A percentile compares a stretch with the other conserved stretches of the same genome.
Evolutionary conservation across 1,140 invertebrate genomes (phyloP).

Genomic region (Probaryconus sp.): DNA sequence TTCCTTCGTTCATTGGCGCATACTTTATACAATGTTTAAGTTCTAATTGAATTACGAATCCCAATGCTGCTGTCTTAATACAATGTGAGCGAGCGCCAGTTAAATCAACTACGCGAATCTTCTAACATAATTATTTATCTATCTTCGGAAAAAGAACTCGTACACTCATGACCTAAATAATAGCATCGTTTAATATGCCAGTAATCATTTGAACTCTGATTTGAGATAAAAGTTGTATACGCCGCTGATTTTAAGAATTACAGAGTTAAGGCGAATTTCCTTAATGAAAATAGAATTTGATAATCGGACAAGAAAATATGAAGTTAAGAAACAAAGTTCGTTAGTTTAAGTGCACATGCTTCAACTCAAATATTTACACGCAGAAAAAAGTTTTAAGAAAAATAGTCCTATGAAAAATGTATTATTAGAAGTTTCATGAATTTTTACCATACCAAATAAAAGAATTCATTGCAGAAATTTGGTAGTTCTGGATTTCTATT

Average conservation of each 20-base stretch:
- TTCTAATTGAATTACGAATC: constrained; percentile 74
- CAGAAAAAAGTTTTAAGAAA: too few species aligned
- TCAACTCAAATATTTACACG: too few species aligned
- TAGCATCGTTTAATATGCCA: too few species aligned
- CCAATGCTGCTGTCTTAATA: constrained; percentile 61
- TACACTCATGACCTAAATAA: constrained; percentile 62
- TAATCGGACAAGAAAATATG: constrained; percentile 32
- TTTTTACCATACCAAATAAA: too few species aligned
- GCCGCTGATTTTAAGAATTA: not conserved
- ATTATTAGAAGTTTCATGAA: too few species aligned
- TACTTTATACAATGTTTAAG: constrained; percentile 71
- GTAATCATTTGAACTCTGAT: not conserved
- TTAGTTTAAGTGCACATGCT: constrained; percentile 42
- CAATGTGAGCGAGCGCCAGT: constrained; percentile 64
- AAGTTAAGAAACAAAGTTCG: constrained; percentile 23
- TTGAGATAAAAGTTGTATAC: not conserved
- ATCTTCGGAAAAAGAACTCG: constrained; percentile 44
- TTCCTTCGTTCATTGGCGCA: constrained; percentile 30
- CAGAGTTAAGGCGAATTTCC: constrained; percentile 3
- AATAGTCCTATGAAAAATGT: too few species aligned
- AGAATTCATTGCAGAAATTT: too few species aligned
- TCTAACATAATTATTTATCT: constrained; percentile 71
- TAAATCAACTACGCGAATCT: constrained; percentile 71
- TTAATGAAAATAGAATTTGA: constrained; percentile 13
- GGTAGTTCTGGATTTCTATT: too few species aligned